Base-by-base conservation (phyloP, 2,888 invertebrate species). In the Pilophorus perplexus region DNA sequence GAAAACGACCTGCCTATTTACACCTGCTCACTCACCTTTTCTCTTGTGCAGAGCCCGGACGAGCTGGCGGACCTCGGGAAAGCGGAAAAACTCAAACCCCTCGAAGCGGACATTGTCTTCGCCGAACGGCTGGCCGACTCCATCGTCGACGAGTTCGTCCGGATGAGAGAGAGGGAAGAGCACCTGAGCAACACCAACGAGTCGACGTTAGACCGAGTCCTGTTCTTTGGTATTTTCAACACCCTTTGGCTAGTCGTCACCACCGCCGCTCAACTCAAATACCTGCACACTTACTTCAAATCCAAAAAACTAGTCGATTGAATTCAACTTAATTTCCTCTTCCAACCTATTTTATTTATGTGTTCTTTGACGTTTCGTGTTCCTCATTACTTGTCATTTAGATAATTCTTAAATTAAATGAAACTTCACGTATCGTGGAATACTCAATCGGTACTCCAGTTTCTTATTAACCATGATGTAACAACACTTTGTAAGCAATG, bases 261-360 rank as follows among this genome's bases (percentile, higher is more conserved):
- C 25, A 27, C 64, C n/a, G 50, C 48, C 23, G 33, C 44, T 22
- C 64, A 67, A 44, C 28, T 67, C n/a, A 44, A 64, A 10, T 67
- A 67, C 37, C 38, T 67, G 10, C 55, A 52, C 6, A 55, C 20
- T 10, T 67, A 64, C 37, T 67, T 67, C 46, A 64, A 64, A 22
- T 54, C 64, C 12, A 67, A 64, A 38, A 64, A 57, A 48, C 57
- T 67, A 27, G 64, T 67, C 46, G 64, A 67, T n/a, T n/a, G n/a
- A n/a, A n/a, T n/a, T n/a, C n/a, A n/a, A n/a, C n/a, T n/a, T n/a
- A n/a, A n/a, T n/a, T n/a, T n/a, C n/a, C n/a, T n/a, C n/a, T n/a
- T n/a, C n/a, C n/a, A n/a, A n/a, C n/a, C n/a, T n/a, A n/a, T n/a
- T n/a, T n/a, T n/a, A n/a, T n/a, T n/a, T n/a, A n/a, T n/a, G n/a